Percentiles rank a stretch among this genome's conserved stretches.
Conservation (phyloP, 2,888 invertebrate genomes). For the Ganaspis brasiliensis region DNA sequence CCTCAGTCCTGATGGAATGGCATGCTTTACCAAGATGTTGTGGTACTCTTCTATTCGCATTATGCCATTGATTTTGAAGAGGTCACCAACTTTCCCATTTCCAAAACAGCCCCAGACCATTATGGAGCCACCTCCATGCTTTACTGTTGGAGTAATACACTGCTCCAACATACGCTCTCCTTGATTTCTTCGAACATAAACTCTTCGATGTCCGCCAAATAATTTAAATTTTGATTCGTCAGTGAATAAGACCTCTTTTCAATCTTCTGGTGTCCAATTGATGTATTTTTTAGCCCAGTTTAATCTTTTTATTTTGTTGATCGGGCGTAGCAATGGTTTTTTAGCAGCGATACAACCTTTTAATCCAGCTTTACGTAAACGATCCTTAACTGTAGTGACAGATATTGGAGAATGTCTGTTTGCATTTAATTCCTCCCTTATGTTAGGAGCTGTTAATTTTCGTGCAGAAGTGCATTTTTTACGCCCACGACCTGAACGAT, state of each 20-base stretch:
- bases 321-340: not conserved
- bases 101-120: too few relatives aligned
- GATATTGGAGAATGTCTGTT: not conserved
- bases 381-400: not conserved
- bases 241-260: not conserved
- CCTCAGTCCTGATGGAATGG: too few relatives aligned
- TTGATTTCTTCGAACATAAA: not conserved
- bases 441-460: conserved; percentile 20
- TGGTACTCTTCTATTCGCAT: too few relatives aligned
- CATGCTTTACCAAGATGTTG: too few relatives aligned
- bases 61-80: too few relatives aligned
- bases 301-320: not conserved
- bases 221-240: not conserved
- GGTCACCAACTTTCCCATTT: not conserved
- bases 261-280: not conserved
- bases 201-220: not conserved
- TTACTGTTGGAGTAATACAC: not conserved
- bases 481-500: not conserved
- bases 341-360: not conserved
- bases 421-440: not conserved
- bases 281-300: not conserved
- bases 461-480: conserved; percentile 2
- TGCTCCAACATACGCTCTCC: not conserved
- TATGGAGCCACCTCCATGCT: too few relatives aligned
- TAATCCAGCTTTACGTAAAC: too few relatives aligned